phyloP scores from a whole-genome alignment of 1,140 invertebrate species.

The Cryptotermes secundus region DNA sequence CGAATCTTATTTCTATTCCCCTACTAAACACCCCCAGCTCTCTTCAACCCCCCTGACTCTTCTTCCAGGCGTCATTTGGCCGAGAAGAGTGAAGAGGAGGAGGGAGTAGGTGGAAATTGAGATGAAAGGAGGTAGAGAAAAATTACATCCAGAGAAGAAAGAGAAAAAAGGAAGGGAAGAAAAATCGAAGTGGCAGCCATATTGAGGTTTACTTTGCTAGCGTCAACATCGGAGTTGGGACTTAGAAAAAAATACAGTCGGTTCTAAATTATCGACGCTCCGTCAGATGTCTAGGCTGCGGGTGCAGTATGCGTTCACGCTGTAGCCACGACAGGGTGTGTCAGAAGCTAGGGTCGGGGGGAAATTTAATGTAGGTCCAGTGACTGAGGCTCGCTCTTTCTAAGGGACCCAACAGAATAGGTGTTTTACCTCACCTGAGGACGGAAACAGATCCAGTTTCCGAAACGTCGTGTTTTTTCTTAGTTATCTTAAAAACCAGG shows the following conservation, averaged over 20 bases:
- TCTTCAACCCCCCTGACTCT: not conserved
- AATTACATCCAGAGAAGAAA: conserved; percentile 12
- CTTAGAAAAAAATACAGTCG: not conserved
- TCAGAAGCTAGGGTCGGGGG: not conserved
- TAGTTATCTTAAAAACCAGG: too few relatives aligned
- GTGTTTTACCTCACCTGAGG: too few relatives aligned
- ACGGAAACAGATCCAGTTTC: too few relatives aligned
- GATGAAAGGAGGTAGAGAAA: not conserved
- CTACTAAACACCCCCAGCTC: not conserved
- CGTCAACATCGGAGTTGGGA: not conserved
- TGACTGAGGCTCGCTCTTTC: too few relatives aligned
- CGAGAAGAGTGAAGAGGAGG: not conserved
- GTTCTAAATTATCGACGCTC: not conserved
- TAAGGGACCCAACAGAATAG: too few relatives aligned
- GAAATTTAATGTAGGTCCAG: too few relatives aligned
- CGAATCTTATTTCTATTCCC: conserved; percentile 1
- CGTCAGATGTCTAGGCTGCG: too few relatives aligned
- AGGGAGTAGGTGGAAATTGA: not conserved
- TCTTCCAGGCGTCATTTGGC: conserved; percentile 10
- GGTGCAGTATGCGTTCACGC: too few relatives aligned
- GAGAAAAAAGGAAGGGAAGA: not conserved
- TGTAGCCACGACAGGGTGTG: not conserved
- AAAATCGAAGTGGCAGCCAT: conserved; percentile 12
- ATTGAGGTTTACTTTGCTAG: conserved; percentile 13
- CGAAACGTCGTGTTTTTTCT: too few relatives aligned